Conservation (phyloP, 2,113 vertebrate genomes). For the Lethenteron reissneri region DNA sequence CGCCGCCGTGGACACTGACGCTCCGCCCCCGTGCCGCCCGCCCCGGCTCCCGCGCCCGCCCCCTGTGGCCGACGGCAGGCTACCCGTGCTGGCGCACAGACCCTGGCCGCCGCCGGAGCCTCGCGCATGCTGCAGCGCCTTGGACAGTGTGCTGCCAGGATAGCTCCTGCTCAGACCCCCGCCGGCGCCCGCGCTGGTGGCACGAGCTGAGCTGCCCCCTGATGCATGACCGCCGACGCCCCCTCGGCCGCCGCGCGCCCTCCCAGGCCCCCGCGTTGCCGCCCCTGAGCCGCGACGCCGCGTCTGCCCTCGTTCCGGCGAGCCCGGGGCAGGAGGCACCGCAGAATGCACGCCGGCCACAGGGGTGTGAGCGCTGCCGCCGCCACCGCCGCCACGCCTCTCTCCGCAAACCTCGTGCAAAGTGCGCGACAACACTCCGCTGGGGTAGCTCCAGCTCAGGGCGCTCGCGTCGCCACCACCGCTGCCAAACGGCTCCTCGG, state of each 20-base stretch:
- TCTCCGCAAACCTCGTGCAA: neutral
- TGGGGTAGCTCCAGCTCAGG: neutral
- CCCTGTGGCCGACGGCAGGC: too few species aligned
- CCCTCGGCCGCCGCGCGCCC: neutral
- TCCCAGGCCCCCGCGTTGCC: neutral
- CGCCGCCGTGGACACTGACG: neutral
- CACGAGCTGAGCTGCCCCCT: neutral
- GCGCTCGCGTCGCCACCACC: neutral
- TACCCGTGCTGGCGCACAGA: too few species aligned
- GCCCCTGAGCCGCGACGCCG: neutral
- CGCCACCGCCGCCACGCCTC: neutral
- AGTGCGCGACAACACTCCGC: neutral
- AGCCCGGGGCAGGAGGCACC: neutral
- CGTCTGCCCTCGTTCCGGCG: neutral
- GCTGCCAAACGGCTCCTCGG: neutral
- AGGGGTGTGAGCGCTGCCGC: neutral
- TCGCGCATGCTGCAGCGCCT: neutral
- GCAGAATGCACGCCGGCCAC: neutral
- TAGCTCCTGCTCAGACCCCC: neutral
- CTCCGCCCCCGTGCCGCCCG: neutral
- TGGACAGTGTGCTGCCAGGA: conserved; percentile 2
- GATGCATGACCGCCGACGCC: neutral
- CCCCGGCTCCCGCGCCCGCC: too few species aligned
- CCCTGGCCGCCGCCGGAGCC: too few species aligned
- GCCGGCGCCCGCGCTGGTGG: neutral